Base-by-base conservation (phyloP, 1,140 invertebrate genomes). In the Grapholita molesta region DNA sequence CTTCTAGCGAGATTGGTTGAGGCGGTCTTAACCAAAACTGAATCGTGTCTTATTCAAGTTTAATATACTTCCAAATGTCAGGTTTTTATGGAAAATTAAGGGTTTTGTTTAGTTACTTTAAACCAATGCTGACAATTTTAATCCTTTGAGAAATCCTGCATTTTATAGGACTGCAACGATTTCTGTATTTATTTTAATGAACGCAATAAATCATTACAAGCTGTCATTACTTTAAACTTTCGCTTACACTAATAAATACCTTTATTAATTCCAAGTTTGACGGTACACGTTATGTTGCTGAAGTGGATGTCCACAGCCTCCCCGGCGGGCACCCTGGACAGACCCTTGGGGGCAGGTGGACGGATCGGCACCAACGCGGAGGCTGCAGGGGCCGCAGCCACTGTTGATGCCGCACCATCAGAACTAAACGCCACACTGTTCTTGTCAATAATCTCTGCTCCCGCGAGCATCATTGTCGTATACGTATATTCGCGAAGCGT, bases 261-360 rank as follows among this genome's bases (percentile, higher is more conserved):
- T 94, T 94, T 95, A 78, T 93, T 93, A 71, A 94, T 94, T 67
- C 95, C 95, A 24, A 96, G 90, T 11, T 93, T 94, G 9, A 96
- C 95, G 0, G 93, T 95, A 72, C 95, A 95, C 0, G 92, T 93
- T 68, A 96, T 93, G 69, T 96, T 94, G 21, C 94, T 93, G 79
- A 96, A 96, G 24, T 93, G 92, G 32, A 96, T 94, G 75, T 96
- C 95, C n/a, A 96, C 92, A 0, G 93, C 93, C 18, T 94, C 92
- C 33, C 88, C 88, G 3, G 80, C 80, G 0, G 93, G 93, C 33
- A 93, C 75, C 74, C 92, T 92, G 53, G 90, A 89, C 7, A 94
- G 85, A 0, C 68, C 78, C 72, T 71, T 70, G 4, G 35, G 0
- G 3, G 38, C 61, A 2, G 35, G 23, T 11, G 35, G 12, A 12